A percentile compares a stretch with the other conserved stretches of the same genome.
Conservation (phyloP, 2,888 invertebrate species). For the Abscondita cerata region DNA sequence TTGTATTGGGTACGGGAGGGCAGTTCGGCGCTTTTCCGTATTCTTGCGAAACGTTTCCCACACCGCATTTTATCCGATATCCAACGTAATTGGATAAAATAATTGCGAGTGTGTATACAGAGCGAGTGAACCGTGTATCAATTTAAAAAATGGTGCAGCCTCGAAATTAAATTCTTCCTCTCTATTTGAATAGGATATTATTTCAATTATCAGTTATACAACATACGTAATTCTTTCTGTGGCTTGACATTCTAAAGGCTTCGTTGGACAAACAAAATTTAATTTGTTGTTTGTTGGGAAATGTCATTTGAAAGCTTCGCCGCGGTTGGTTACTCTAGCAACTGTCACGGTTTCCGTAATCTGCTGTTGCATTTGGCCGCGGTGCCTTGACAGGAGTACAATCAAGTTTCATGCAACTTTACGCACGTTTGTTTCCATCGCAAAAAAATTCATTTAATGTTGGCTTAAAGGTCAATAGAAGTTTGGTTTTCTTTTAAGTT, state of each 20-base stretch:
- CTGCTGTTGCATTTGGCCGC: conserved; percentile 31
- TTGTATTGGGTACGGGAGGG: conserved; percentile 35
- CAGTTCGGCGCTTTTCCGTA: conserved; percentile 42
- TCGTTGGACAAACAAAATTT: conserved; percentile 43
- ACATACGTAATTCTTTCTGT: conserved; percentile 37
- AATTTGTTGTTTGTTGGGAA: conserved; percentile 44
- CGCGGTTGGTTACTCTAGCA: conserved; percentile 39
- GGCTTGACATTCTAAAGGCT: conserved; percentile 35
- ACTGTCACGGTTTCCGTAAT: conserved; percentile 41
- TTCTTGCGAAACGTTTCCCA: conserved; percentile 51
- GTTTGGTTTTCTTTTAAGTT: too few species aligned
- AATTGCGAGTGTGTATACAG: conserved; percentile 48
- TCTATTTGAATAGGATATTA: conserved; percentile 52
- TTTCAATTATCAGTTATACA: conserved; percentile 49
- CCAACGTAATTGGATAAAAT: conserved; percentile 54
- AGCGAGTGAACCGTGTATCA: conserved; percentile 47
- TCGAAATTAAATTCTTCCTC: conserved; percentile 52
- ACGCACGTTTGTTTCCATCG: conserved; percentile 5
- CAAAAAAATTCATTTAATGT: neutral
- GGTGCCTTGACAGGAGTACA: conserved; percentile 32
- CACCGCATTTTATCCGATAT: conserved; percentile 50
- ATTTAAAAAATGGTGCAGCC: conserved; percentile 43
- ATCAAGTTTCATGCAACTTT: conserved; percentile 39
- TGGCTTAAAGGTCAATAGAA: neutral
- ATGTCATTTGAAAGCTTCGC: conserved; percentile 34